phyloP scores from a whole-genome alignment of 2,113 vertebrate genomes.

The Coryphaenoides rupestris region DNA sequence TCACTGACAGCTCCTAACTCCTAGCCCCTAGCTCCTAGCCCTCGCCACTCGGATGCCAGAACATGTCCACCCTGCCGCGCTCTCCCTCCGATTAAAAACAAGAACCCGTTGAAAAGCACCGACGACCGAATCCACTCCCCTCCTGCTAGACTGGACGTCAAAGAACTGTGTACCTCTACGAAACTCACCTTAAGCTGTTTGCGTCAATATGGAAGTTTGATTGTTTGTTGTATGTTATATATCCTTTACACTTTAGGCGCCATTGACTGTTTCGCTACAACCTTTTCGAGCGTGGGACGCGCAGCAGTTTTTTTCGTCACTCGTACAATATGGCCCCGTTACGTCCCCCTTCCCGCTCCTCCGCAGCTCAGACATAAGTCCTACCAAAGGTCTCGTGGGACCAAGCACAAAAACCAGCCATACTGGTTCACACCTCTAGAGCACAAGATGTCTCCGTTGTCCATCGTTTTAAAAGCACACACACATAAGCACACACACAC shows the following conservation, averaged over 20 bases:
- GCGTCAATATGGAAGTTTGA: slow-evolving; percentile 61
- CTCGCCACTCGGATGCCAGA: slow-evolving; percentile 35
- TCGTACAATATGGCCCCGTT: slow-evolving; percentile 22
- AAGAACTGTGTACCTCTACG: slow-evolving; percentile 56
- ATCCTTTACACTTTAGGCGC: slow-evolving; percentile 62
- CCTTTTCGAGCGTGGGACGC: slow-evolving; percentile 46
- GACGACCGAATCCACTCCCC: slow-evolving; percentile 19
- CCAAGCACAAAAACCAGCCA: slow-evolving; percentile 36
- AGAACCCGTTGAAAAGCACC: no score
- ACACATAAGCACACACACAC: not conserved
- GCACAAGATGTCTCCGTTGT: slow-evolving; percentile 41
- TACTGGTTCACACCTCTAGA: slow-evolving; percentile 38
- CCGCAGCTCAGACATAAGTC: slow-evolving; percentile 38
- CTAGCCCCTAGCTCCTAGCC: slow-evolving; percentile 7
- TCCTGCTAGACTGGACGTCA: slow-evolving; percentile 56
- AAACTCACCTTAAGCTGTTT: slow-evolving; percentile 43
- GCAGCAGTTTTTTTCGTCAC: slow-evolving; percentile 45
- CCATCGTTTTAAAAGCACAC: not conserved
- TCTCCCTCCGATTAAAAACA: no score
- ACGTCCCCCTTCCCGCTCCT: slow-evolving; percentile 30
- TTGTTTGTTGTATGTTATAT: slow-evolving; percentile 57
- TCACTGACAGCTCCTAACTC: slow-evolving; percentile 80
- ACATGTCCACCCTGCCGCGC: slow-evolving; percentile 29
- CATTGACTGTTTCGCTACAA: slow-evolving; percentile 47
- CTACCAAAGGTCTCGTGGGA: slow-evolving; percentile 39